Evolutionary conservation across 2,113 vertebrate genomes (phyloP).

Genomic region (Dipodomys spectabilis): DNA sequence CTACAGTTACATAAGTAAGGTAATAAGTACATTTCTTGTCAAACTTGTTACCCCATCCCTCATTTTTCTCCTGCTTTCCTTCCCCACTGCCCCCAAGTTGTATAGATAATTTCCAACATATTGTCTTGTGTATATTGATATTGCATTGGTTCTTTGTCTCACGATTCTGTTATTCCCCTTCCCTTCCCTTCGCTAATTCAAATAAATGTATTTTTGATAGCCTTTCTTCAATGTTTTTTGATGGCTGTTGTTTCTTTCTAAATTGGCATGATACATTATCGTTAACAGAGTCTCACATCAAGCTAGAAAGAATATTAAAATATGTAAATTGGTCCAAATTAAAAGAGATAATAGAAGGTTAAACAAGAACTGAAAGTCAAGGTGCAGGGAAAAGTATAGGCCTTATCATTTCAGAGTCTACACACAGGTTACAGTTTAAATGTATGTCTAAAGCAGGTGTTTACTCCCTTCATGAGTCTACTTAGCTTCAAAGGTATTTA

Average conservation of each 20-base stretch:
- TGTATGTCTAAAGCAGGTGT: not conserved
- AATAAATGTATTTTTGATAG: too few relatives aligned
- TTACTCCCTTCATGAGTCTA: not conserved
- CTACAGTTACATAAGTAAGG: too few relatives aligned
- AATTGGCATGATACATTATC: not conserved
- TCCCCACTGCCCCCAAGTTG: too few relatives aligned
- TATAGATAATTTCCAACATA: too few relatives aligned
- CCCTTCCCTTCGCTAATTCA: too few relatives aligned
- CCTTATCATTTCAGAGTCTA: not conserved
- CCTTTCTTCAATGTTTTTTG: not conserved
- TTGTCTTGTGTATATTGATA: too few relatives aligned
- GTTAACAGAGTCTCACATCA: constrained; percentile 3
- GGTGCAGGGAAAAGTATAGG: not conserved
- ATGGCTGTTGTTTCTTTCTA: constrained; percentile 20
- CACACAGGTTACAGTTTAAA: not conserved
- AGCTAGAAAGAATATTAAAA: constrained; percentile 18
- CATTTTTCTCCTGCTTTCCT: too few relatives aligned
- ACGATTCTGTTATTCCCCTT: too few relatives aligned
- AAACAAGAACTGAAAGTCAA: not conserved
- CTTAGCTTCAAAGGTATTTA: not conserved
- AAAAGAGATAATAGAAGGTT: not conserved
- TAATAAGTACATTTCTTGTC: too few relatives aligned
- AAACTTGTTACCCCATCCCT: too few relatives aligned
- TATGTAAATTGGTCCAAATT: not conserved
- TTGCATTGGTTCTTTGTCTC: too few relatives aligned